phyloP scores from a whole-genome alignment of 1,140 invertebrate species.

The Cherax quadricarinatus region DNA sequence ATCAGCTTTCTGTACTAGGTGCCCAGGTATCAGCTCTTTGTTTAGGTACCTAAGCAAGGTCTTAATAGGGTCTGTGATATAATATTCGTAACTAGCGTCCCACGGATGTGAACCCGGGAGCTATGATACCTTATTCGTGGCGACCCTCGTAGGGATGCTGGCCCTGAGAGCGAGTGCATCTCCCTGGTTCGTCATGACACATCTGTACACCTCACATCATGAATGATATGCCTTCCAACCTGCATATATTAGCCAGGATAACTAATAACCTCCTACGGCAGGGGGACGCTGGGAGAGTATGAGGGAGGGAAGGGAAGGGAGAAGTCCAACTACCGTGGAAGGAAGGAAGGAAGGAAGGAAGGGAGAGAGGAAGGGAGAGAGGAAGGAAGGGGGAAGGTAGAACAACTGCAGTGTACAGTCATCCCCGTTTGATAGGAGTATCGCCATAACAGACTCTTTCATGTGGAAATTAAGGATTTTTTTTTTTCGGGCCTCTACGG shows the following conservation, averaged over 20 bases:
- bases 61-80: no score
- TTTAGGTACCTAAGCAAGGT: no score
- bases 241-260: conserved; percentile 27
- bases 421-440: not conserved
- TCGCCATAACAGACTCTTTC: conserved; percentile 3
- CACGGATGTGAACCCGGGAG: no score
- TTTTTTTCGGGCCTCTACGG: no score
- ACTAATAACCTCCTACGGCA: not conserved
- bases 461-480: conserved; percentile 24
- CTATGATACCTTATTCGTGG: no score
- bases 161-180: no score
- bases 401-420: conserved; percentile 22
- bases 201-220: conserved; percentile 9
- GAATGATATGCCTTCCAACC: not conserved
- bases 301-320: not conserved
- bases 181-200: not conserved
- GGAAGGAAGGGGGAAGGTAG: not conserved
- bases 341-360: not conserved
- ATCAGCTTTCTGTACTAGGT: no score
- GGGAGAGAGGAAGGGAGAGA: not conserved
- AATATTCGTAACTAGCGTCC: no score
- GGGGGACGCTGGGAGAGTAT: no score
- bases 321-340: no score
- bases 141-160: no score
- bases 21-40: no score